Conservation (phyloP, 2,113 vertebrate genomes). For the Typhlomys cinereus region DNA sequence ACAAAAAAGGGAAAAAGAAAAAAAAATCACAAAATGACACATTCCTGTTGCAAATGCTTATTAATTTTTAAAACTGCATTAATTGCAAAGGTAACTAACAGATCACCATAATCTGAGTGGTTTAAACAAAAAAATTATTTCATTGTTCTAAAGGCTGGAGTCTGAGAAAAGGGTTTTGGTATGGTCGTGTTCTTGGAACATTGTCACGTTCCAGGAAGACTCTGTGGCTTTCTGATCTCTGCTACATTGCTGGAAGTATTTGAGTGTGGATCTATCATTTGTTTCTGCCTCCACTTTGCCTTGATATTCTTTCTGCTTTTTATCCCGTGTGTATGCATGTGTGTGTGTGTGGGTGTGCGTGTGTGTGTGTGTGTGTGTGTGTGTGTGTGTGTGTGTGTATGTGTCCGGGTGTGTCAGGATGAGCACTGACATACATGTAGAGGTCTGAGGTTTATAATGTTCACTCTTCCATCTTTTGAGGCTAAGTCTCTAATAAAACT, state of each 20-base stretch:
- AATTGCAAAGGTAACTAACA: background rate
- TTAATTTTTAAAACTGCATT: background rate
- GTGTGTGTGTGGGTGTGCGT: no score
- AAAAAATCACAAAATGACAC: conserved; percentile 1
- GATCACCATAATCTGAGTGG: background rate
- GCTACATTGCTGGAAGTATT: background rate
- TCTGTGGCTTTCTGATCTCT: background rate
- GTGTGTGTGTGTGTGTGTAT: no score
- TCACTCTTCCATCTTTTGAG: no score
- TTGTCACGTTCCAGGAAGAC: background rate
- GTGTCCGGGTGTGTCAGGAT: no score
- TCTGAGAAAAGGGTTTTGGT: background rate
- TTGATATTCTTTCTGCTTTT: background rate
- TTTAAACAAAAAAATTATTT: conserved; percentile 22
- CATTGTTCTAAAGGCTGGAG: background rate
- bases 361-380: no score
- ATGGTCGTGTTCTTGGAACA: background rate
- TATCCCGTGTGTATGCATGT: no score
- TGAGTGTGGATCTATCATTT: background rate
- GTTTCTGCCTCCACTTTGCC: background rate
- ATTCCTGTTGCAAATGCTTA: no score
- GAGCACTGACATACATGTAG: no score
- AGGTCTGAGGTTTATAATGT: no score
- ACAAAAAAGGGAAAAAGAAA: no score
- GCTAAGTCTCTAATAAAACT: no score